Base-by-base conservation (phyloP, 64 coral and sea anemone species). In the Dendrophyllia cribrosa region DNA sequence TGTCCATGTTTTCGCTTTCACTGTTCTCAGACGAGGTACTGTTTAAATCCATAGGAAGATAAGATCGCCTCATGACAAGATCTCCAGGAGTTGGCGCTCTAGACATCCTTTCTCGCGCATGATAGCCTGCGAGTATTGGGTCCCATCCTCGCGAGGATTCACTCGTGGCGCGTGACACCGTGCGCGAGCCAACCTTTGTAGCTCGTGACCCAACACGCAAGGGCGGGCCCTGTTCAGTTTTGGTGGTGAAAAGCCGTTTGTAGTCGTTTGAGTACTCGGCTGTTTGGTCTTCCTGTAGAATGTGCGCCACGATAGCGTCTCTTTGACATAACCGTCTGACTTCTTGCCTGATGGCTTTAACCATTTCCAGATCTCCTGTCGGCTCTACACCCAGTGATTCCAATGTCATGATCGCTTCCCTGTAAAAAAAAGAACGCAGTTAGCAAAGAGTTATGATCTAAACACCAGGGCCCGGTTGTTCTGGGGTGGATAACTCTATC, bases 11-110 rank as follows among this genome's bases (percentile, higher is more conserved):
- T 4, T 86, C 47, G 4, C 76, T 77, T 1, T 80, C 84, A 72
- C 95, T 96, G 43, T 93, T 93, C 89, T 98, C 96, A 53, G 96
- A 95, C 10, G 96, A 95, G 1, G 96, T 88, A 58, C 96, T 98
- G 68, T 98, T 95, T 53, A 98, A 89, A 60, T 98, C 96, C 73
- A 98, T 60, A 1, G 96, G 96, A 15, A 98, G 62, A 56, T 86
- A 67, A 0, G 96, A 98, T 10, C 89, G 90, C 59, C 93, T 94
- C 87, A 98, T 98, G 58, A 89, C 72, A 3, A 98, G 47, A 34
- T 81, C 66, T 9, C 86, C 81, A 63, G 96, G 96, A 15, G 90
- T 81, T 11, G 90, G 87, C 10, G 80, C 86, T 34, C 87, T 66
- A 24, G 96, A 98, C 90, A 98, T 90, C 22, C 72, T 89, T 43